Conservation (phyloP, 2,113 vertebrate species). For the Corythornis madagascariensis region DNA sequence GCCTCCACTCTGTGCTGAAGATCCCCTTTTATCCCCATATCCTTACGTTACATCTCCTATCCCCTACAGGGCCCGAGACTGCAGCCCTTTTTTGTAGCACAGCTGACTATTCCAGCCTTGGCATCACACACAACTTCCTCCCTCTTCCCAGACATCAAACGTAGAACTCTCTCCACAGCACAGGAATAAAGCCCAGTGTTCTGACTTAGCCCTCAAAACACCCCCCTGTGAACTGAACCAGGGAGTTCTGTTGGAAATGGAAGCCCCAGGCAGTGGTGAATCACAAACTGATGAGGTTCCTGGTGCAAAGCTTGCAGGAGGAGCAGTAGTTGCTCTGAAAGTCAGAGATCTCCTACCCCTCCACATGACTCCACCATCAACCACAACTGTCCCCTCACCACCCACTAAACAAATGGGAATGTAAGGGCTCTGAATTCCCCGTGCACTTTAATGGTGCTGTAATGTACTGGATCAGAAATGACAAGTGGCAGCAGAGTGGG, state of each 20-base stretch:
- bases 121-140: neutral
- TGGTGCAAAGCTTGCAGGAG: neutral
- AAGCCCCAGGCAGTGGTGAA: neutral
- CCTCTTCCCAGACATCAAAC: neutral
- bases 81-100: neutral
- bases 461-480: slow-evolving; percentile 64
- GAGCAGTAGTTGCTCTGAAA: neutral
- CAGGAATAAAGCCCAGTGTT: neutral
- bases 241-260: neutral
- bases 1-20: neutral
- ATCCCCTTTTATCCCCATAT: neutral
- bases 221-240: neutral
- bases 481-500: slow-evolving; percentile 30
- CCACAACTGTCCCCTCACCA: slow-evolving; percentile 38
- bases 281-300: neutral
- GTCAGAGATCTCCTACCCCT: neutral
- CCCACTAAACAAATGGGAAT: slow-evolving; percentile 63
- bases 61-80: fast-evolving
- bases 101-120: neutral
- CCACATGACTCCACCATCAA: neutral
- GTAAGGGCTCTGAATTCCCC: slow-evolving; percentile 62
- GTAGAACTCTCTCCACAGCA: neutral
- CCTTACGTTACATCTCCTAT: neutral
- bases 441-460: slow-evolving; percentile 36
- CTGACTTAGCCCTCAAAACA: neutral